Base-by-base conservation (phyloP, 2,797 vertebrate genomes). In the Ptychadena robeensis region DNA sequence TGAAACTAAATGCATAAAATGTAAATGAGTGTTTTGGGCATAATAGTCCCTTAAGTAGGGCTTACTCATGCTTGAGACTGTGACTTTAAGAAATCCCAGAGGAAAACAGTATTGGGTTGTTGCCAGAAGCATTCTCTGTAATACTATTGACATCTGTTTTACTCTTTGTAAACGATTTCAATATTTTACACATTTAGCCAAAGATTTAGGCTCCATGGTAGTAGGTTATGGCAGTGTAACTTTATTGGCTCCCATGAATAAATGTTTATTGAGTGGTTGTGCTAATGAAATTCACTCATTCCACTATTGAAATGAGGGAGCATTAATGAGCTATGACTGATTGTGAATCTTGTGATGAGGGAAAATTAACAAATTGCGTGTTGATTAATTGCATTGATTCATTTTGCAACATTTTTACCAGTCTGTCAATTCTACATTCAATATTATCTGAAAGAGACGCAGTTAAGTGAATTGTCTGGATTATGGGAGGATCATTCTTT, bases 351-450 rank as follows among this genome's bases (percentile, higher is more conserved):
- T 74, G 82, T 80, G 82, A 84, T 80, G 82, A 84, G 76, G 82
- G 61, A 84, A 84, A 84, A 84, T 84, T 79, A 84, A 84, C 82
- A 83, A 79, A 84, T 84, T 84, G 77, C 57, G 76, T 48, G 82
- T 84, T 84, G 82, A 84, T 84, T 84, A 85, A 85, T 85, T 74
- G 65, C 82, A 85, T 85, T 85, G 82, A 85, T 85, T 79, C 82
- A 74, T 80, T 80, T 80, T 65, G 69, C 71, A 70, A 75, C 71
- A 75, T 74, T 84, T 80, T 85, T 80, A 85, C 77, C 77, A 80
- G 71, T 80, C 65, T 85, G 77, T 75, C 82, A 85, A 80, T 85
- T 80, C 69, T 53, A 8, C 77, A 75, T 85, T 80, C 82, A 80
- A 80, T 84, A 84, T 73, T 73, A 74, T 84, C 31, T 73, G 76